Evolutionary conservation across 2,113 vertebrate genomes (phyloP), one percentile per base, ranked within the genome.

Genomic region (Phrynosoma platyrhinos): DNA sequence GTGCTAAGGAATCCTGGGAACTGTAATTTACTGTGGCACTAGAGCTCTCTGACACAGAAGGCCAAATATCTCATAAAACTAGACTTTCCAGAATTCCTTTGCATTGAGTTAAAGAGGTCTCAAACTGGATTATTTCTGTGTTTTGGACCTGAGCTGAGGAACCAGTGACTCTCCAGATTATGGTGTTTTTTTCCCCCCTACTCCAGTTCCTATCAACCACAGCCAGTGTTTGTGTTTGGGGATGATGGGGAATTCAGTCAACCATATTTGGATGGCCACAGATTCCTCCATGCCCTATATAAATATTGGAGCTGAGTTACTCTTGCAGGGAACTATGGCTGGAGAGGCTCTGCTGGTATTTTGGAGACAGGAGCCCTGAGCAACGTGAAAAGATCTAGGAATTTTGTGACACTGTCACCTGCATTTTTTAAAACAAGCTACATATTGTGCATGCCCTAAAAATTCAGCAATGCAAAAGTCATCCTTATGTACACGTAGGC

Each of bases 361-460:
- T 53, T 74, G 1, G 83, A 87, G 62, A 2, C 89, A 90, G 89
- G 72, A 20, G 30, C 13, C 82, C 16, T 12, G 9, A 90, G 21
- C 12, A 86, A 82, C 83, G 1, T 18, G 53, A 71, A 76, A 86
- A 89, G 55, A 75, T 66, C 91, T 87, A 80, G n/a, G 30, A 36
- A 23, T 40, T 94, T 90, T 92, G 90, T 89, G 89, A 95, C 92
- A 94, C 82, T 80, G 55, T 74, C 88, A 94, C 92, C 88, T 71
- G 36, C 13, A 84, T 75, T 58, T n/a, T 42, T 64, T n/a, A 5
- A 6, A 58, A 69, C 2, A 83, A 25, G 9, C 4, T 25, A 2
- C 10, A 71, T 18, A 72, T 77, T 64, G 21, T 84, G 25, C 75
- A 27, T 66, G 80, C 32, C 88, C 88, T 23, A 83, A 18, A 53